Evolutionary conservation across 2,113 vertebrate genomes (phyloP).

Genomic region (Herpetotheres cachinnans): DNA sequence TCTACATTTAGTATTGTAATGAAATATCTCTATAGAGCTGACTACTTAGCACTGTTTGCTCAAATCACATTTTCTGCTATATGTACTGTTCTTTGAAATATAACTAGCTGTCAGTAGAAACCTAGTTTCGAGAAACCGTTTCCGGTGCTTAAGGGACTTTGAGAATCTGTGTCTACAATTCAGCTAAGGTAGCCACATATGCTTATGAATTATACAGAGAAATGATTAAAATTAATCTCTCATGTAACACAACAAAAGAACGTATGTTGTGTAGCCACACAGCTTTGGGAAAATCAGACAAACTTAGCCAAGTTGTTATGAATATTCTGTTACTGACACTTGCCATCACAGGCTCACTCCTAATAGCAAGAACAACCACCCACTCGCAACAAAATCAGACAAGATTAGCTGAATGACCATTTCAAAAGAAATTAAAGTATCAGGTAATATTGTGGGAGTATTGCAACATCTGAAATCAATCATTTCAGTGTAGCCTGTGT

Average conservation of each 20-base stretch:
- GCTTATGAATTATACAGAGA: neutral
- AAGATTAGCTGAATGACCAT: neutral
- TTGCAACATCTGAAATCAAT: neutral
- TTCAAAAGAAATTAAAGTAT: neutral
- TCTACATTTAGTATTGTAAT: neutral
- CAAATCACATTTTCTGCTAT: neutral
- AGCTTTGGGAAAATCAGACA: neutral
- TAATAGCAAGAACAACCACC: neutral
- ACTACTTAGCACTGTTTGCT: neutral
- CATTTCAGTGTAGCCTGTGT: neutral
- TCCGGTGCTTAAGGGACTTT: neutral
- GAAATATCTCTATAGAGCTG: neutral
- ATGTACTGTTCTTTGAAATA: neutral
- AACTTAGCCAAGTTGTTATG: neutral
- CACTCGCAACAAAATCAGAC: neutral
- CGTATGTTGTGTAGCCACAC: neutral
- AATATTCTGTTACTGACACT: neutral
- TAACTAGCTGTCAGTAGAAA: neutral
- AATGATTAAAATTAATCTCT: neutral
- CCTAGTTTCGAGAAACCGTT: neutral
- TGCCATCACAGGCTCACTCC: neutral
- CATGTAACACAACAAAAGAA: neutral
- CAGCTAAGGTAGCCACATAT: neutral
- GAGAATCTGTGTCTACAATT: neutral
- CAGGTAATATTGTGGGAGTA: neutral